A percentile compares a stretch with the other conserved stretches of the same genome.
phyloP scores from a whole-genome alignment of 2,888 invertebrate genomes.

The Rhagium mordax region DNA sequence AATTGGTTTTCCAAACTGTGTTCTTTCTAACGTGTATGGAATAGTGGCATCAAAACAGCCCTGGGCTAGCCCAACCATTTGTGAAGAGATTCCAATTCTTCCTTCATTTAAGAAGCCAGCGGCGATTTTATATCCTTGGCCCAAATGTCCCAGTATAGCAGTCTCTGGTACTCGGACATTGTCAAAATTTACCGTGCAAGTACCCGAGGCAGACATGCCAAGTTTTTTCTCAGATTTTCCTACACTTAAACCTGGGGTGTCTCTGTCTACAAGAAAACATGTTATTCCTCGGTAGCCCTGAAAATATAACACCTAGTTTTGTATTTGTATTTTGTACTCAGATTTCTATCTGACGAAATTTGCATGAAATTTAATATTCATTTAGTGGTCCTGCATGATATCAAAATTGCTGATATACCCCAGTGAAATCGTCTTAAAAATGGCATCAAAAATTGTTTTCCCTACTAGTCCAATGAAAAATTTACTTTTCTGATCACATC shows the following conservation, averaged over 20 bases:
- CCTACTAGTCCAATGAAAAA: no score
- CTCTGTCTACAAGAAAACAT: conserved; percentile 93
- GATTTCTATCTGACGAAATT: no score
- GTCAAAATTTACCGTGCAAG: conserved; percentile 95
- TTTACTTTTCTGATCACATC: no score
- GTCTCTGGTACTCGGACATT: conserved; percentile 90
- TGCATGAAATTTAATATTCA: no score
- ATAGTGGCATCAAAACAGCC: conserved; percentile 97
- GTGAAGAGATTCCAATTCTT: conserved; percentile 88
- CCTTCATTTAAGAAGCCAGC: conserved; percentile 97
- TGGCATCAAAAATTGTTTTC: no score
- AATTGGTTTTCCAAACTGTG: conserved; percentile 93
- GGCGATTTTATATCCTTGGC: conserved; percentile 96
- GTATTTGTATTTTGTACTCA: no score
- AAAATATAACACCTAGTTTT: conserved; percentile 50
- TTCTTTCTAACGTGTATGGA: conserved; percentile 93
- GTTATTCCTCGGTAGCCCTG: conserved; percentile 97
- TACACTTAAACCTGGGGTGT: conserved; percentile 87
- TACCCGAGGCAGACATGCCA: conserved; percentile 93
- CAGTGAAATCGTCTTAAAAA: no score
- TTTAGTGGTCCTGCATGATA: no score
- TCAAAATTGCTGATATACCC: no score
- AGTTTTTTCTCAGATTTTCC: conserved; percentile 96
- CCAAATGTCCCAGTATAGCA: conserved; percentile 89
- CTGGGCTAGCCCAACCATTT: conserved; percentile 96